Percentiles rank a stretch among this genome's conserved stretches.
These are phyloP conservation scores for Geodia barretti DNA, from an alignment of 37 sponge, comb jelly and placozoan genomes.

Conservation along the genomic window DNA sequence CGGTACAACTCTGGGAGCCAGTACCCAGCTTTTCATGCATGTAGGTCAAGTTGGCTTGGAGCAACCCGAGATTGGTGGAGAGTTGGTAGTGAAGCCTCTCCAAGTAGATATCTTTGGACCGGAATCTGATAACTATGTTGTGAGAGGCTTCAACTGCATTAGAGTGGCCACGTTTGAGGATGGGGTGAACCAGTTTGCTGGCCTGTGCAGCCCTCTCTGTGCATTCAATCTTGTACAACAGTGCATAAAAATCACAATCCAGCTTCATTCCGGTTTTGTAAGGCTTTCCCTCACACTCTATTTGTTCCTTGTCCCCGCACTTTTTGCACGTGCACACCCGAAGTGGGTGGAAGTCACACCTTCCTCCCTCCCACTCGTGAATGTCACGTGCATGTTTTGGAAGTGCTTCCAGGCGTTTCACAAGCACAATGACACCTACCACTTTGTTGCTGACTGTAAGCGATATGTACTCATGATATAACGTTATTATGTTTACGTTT, in stretches of 20 bases:
- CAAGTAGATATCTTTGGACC: constrained; percentile 5
- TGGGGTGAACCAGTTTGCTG: constrained; percentile 16
- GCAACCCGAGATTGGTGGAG: constrained; percentile 13
- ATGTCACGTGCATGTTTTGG: constrained; percentile 12
- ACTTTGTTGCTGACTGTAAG: too few species aligned
- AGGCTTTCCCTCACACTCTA: constrained; percentile 12
- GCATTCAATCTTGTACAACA: constrained; percentile 28
- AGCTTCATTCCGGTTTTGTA: background rate
- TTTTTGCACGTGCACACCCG: constrained; percentile 19
- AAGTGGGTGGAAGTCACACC: background rate
- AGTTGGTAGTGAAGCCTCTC: constrained; percentile 20
- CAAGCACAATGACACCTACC: background rate
- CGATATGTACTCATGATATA: too few species aligned
- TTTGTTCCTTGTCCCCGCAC: constrained; percentile 5
- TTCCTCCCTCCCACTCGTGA: constrained; percentile 16
- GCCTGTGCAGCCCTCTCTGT: background rate
- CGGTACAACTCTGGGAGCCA: constrained; percentile 22
- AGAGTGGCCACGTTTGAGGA: constrained; percentile 11
- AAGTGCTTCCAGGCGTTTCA: background rate
- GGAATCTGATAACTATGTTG: constrained; percentile 22
- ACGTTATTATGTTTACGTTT: too few species aligned
- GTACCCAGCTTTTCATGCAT: background rate
- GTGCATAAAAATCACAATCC: background rate
- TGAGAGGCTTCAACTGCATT: constrained; percentile 29
- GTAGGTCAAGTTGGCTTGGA: constrained; percentile 15